Evolutionary conservation across 2,113 vertebrate species (phyloP).

Genomic region (Bubo bubo): DNA sequence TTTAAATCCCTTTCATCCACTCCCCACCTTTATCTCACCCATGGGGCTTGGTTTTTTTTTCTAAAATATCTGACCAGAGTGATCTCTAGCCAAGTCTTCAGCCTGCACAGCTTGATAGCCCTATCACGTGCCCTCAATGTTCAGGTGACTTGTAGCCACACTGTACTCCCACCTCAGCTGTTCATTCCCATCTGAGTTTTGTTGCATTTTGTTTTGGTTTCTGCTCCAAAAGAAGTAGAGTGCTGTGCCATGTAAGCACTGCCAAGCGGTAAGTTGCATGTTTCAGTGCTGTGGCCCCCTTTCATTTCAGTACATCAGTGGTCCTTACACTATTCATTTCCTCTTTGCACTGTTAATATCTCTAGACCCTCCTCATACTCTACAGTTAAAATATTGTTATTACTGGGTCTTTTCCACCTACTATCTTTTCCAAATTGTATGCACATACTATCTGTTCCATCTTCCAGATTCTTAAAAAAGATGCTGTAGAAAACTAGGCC

Average conservation of each 20-base stretch:
- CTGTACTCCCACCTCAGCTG: neutral
- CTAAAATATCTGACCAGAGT: neutral
- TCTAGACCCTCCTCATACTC: neutral
- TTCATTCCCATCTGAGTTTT: neutral
- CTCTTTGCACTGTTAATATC: neutral
- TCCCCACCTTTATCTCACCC: neutral
- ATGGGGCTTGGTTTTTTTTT: accelerated
- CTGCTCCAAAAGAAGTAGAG: neutral
- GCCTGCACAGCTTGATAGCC: neutral
- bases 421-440: neutral
- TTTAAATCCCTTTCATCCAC: neutral
- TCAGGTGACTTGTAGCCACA: accelerated
- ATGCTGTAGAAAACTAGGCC: neutral
- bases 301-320: neutral
- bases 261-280: neutral
- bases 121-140: neutral
- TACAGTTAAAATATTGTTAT: neutral
- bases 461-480: neutral
- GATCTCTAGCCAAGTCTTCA: neutral
- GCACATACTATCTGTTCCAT: neutral
- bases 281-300: neutral
- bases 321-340: neutral
- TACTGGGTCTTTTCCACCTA: neutral
- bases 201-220: neutral
- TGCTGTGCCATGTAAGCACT: too few species aligned